Percentiles rank a stretch among this genome's conserved stretches.
Evolutionary conservation across 2,113 vertebrate species (phyloP).

Genomic region (Sus scrofa): DNA sequence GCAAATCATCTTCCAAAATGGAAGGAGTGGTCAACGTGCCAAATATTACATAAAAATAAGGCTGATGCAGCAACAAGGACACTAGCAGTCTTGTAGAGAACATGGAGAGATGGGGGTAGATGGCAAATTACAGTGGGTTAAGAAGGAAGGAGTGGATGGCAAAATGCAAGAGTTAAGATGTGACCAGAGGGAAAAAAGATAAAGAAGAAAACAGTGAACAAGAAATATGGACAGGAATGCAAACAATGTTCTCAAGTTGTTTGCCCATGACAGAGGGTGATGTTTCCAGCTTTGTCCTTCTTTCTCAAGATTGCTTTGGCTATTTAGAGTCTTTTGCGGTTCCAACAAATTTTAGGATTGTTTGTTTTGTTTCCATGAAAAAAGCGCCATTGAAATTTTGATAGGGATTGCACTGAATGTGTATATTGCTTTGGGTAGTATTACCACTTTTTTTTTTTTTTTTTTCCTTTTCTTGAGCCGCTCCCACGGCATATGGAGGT

Average conservation of each 20-base stretch:
- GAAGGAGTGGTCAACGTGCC: constrained; percentile 34
- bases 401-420: not conserved
- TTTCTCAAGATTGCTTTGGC: constrained; percentile 7
- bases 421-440: not conserved
- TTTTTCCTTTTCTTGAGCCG: too few relatives aligned
- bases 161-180: constrained; percentile 17
- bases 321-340: not conserved
- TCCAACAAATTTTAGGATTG: not conserved
- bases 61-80: constrained; percentile 56
- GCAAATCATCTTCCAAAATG: constrained; percentile 35
- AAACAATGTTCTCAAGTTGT: constrained; percentile 18
- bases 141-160: not conserved
- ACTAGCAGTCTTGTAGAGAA: constrained; percentile 28
- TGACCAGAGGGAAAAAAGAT: not conserved
- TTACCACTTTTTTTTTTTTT: too few relatives aligned
- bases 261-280: not conserved
- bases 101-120: not conserved
- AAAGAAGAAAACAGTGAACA: not conserved
- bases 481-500: too few relatives aligned
- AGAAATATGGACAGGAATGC: not conserved
- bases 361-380: not conserved
- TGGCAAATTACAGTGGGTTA: constrained; percentile 33
- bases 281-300: not conserved
- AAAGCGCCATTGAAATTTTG: not conserved
- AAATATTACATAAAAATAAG: constrained; percentile 49